A percentile compares a stretch with the other conserved stretches of the same genome.
phyloP scores from a whole-genome alignment of 2,113 vertebrate species.

The Labeo rohita region DNA sequence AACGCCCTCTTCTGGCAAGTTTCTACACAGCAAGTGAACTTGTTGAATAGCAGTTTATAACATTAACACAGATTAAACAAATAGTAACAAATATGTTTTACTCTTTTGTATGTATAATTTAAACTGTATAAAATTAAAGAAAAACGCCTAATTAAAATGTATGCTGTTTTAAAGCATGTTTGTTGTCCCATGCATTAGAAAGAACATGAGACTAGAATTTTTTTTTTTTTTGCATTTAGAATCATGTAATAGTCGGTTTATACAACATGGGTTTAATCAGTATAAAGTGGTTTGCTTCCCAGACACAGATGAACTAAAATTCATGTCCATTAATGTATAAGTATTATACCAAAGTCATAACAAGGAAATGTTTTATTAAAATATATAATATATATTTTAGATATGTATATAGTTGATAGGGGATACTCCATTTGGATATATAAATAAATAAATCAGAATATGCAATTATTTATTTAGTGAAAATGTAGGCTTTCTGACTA shows the following conservation, averaged over 20 bases:
- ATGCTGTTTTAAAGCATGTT: background rate
- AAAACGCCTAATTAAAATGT: background rate
- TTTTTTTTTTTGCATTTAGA: background rate
- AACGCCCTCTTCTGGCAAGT: slow-evolving; percentile 27
- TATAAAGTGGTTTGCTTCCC: background rate
- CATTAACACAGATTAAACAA: background rate
- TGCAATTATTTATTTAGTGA: background rate
- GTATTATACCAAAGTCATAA: background rate
- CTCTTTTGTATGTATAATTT: background rate
- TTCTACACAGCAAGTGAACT: background rate
- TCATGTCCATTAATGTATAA: background rate
- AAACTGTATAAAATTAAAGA: background rate
- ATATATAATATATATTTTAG: background rate
- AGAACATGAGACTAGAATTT: background rate
- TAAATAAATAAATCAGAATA: background rate
- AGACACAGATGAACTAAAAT: background rate
- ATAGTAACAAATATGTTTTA: background rate
- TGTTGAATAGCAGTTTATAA: background rate
- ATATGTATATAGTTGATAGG: background rate
- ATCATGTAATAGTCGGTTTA: background rate
- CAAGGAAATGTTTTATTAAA: background rate
- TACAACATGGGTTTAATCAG: background rate
- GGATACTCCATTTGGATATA: background rate
- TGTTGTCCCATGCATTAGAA: background rate
- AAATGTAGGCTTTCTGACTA: background rate